Percentiles rank a stretch among this genome's conserved stretches.
Conservation (phyloP, 2,113 vertebrate genomes). For the Corapipo altera region DNA sequence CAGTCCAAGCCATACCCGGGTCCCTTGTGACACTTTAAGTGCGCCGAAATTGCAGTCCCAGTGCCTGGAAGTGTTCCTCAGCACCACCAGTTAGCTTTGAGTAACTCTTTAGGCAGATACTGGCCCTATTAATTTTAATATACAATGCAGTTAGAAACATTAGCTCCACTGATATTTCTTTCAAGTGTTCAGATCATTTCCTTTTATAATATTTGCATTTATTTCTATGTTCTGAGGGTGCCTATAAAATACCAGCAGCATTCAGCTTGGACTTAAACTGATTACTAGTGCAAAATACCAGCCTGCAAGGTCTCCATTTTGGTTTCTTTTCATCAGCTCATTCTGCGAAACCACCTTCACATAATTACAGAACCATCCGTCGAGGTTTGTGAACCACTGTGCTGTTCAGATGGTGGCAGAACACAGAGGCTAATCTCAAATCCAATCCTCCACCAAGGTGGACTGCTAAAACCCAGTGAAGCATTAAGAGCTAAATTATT, state of each 20-base stretch:
- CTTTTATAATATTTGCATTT: neutral
- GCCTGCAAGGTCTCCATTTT: neutral
- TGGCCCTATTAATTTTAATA: neutral
- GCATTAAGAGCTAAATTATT: neutral
- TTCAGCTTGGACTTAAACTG: neutral
- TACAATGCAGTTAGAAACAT: neutral
- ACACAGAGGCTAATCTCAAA: slow-evolving; percentile 3
- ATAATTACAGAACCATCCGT: neutral
- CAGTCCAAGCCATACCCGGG: neutral
- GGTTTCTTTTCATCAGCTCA: neutral
- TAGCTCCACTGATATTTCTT: neutral
- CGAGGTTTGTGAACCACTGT: neutral
- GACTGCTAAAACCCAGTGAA: neutral
- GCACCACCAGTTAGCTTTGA: neutral
- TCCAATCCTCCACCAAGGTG: neutral
- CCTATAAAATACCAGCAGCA: neutral
- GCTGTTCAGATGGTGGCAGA: neutral
- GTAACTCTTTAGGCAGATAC: neutral
- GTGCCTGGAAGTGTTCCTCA: neutral
- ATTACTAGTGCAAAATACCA: neutral
- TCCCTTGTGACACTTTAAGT: neutral
- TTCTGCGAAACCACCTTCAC: neutral
- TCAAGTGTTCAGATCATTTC: neutral
- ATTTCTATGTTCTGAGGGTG: neutral
- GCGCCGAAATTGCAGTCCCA: neutral